Percentiles rank a stretch among this genome's conserved stretches.
phyloP scores from a whole-genome alignment of 1,140 invertebrate species.

The Manduca sexta region DNA sequence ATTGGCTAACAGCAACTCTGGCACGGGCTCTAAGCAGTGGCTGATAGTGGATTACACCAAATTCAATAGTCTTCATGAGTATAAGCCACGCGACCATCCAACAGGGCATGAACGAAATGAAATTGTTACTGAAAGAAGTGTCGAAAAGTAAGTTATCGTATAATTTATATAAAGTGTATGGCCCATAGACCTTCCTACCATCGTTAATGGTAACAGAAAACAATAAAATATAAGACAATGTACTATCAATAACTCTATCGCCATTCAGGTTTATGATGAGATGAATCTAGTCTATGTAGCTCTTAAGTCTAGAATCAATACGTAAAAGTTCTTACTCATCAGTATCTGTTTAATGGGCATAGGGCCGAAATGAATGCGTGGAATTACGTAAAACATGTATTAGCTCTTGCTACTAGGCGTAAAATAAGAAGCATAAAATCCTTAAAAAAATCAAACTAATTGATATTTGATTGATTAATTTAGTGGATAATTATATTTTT shows the following conservation, averaged over 20 bases:
- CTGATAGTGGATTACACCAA: constrained; percentile 84
- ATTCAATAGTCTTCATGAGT: constrained; percentile 32
- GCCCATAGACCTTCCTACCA: neutral
- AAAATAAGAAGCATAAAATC: too few species aligned
- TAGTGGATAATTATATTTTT: constrained; percentile 10
- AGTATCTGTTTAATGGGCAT: too few species aligned
- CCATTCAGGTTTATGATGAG: too few species aligned
- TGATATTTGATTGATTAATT: too few species aligned
- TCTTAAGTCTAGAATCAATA: too few species aligned
- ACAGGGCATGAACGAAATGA: constrained; percentile 29
- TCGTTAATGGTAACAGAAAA: neutral
- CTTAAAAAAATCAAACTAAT: too few species aligned
- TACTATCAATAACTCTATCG: too few species aligned
- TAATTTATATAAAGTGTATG: neutral
- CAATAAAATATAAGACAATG: neutral
- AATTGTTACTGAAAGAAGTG: constrained; percentile 35
- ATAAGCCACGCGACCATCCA: neutral
- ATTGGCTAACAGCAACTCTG: constrained; percentile 81
- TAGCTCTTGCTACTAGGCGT: too few species aligned
- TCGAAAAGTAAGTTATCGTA: constrained; percentile 41
- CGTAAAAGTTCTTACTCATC: too few species aligned
- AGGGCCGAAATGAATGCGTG: too few species aligned
- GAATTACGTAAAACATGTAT: too few species aligned
- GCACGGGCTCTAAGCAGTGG: constrained; percentile 94
- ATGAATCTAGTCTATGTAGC: too few species aligned